Base-by-base conservation (phyloP, 2,113 vertebrate genomes). In the Shinisaurus crocodilurus region DNA sequence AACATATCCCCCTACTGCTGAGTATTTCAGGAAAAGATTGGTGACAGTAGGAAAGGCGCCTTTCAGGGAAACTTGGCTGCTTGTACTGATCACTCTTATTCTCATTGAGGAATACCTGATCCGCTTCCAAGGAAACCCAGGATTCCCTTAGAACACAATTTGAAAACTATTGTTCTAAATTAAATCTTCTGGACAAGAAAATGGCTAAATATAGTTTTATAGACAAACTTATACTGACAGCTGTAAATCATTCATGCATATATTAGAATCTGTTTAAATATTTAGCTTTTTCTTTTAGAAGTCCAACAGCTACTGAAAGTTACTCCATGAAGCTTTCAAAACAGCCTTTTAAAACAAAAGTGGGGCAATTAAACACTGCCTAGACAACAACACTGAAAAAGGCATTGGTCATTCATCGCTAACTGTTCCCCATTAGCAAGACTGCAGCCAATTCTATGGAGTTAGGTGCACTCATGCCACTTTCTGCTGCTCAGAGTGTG, bases 51-150 rank as follows among this genome's bases (percentile, higher is more conserved):
- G 5, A 40, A 57, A 57, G 9, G 25, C 69, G 34, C 57, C 34
- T 45, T n/a, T 85, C 48, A 57, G 8, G 48, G 27, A 32, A 54
- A 75, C 23, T 6, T 77, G n/a, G 60, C 40, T 80, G 9, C 76
- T 20, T 8, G 43, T 45, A 65, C 2, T 63, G 25, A 76, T 1
- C 43, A 7, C 25, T 45, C 23, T 77, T 77, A 29, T 77, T 77
- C 74, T 45, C 34, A 77, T 20, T 34, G 40, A 87, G 27, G 37
- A 87, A 87, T 87, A 34, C 37, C 74, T 77, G 72, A 77, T 18
- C 37, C 65, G 86, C 29, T 87, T 76, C 72, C 75, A 87, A 77
- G 54, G 74, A n/a, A 87, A 76, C 54, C 54, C 54, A 76, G 40
- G 48, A 40, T 45, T 75, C 16, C 57, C 43, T 87, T 87, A 15